Evolutionary conservation across 2,797 vertebrate species (phyloP).

Genomic region (Crax fasciolata): DNA sequence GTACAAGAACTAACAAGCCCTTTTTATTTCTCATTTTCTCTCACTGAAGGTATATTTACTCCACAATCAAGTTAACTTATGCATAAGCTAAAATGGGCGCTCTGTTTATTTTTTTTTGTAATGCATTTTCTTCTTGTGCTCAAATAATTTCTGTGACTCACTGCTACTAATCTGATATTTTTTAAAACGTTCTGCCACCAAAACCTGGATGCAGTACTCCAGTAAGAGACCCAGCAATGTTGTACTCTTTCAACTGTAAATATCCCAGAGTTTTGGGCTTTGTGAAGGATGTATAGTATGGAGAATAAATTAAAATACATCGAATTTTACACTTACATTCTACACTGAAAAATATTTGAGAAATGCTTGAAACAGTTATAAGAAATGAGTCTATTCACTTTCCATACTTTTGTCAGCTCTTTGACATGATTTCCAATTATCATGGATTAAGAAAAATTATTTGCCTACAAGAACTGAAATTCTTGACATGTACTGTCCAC

Average conservation of each 20-base stretch:
- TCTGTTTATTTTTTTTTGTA: background rate
- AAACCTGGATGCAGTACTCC: background rate
- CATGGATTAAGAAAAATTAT: background rate
- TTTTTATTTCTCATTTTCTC: background rate
- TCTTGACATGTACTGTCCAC: background rate
- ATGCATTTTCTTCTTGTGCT: background rate
- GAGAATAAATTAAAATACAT: background rate
- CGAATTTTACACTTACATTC: background rate
- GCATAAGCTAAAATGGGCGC: background rate
- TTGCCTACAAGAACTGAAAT: conserved; percentile 2
- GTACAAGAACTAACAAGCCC: background rate
- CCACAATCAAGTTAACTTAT: background rate
- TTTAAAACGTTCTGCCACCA: background rate
- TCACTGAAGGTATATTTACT: background rate
- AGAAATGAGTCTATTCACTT: background rate
- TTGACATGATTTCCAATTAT: background rate
- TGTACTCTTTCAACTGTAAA: background rate
- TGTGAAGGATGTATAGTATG: background rate
- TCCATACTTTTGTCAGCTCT: background rate
- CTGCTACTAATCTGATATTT: background rate
- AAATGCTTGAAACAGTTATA: fast-evolving
- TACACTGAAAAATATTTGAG: background rate
- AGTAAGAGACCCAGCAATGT: background rate
- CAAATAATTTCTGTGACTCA: background rate
- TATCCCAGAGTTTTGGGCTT: background rate